Base-by-base conservation (phyloP, 2,888 invertebrate genomes). In the Saturnia pavonia region DNA sequence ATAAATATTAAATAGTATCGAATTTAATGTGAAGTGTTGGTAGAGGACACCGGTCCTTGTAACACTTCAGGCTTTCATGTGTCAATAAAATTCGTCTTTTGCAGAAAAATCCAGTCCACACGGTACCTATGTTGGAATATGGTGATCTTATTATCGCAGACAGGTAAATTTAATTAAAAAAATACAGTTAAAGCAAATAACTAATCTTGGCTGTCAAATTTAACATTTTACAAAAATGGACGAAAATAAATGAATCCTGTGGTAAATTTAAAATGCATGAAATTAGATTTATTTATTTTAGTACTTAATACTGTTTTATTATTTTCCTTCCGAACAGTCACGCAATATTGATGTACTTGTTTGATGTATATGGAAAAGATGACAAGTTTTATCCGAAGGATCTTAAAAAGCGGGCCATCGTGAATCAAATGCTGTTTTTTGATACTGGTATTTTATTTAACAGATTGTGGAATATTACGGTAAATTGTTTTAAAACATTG, bases 401-500 rank as follows among this genome's bases (percentile, higher is more conserved):
- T 65, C 27, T 45, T 22, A 68, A 73, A 63, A 42, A 34, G 7
- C 69, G 71, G 27, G 43, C 69, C 19, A 25, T 69, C 16, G 68
- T 73, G 9, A 69, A 96, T 80, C 94, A 95, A 75, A 89, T 91
- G 75, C 80, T 95, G 27, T 91, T 94, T 78, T 95, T 95, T 75
- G 92, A 95, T 70, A 85, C 86, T 9, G 89, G 91, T 8, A 83
- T 89, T 25, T 81, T 95, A 1, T 95, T 94, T 75, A 81, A 88
- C 0, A 83, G 89, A 72, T 73, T 94, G 68, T 86, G 88, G 45
- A 87, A 84, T 65, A 85, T 89, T 65, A 83, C 88, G 60, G 95
- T 95, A 83, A 91, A 9, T 22, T 54, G 9, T 54, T 22, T 22
- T 54, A 22, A 54, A 8, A 34, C 6, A 4, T 4, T 34, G 34